These are phyloP conservation scores for Procavia capensis DNA, from an alignment of 2,113 vertebrate species.

Conservation along the genomic window DNA sequence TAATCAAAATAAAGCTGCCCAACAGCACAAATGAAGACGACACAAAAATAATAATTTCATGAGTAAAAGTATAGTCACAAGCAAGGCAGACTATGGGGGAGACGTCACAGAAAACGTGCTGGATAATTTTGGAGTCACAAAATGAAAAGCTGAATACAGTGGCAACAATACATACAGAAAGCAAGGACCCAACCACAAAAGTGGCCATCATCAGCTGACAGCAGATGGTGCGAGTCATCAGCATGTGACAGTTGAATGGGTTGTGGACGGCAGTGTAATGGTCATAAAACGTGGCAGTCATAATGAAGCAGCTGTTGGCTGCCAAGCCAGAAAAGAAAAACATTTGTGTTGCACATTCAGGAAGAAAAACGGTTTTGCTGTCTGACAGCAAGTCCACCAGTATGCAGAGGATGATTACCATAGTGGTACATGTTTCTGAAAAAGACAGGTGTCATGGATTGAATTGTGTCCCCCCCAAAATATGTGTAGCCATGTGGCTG, in stretches of 20 bases:
- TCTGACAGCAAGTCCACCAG: constrained; percentile 60
- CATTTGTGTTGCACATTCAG: constrained; percentile 70
- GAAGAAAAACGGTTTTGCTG: constrained; percentile 61
- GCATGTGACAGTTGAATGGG: constrained; percentile 54
- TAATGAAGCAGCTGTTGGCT: constrained; percentile 68
- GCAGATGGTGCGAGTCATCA: constrained; percentile 49
- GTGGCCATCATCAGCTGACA: neutral
- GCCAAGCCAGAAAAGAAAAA: constrained; percentile 67
- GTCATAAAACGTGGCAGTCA: constrained; percentile 74
- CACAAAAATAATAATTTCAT: constrained; percentile 42
- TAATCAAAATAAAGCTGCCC: constrained; percentile 65
- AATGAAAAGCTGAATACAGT: constrained; percentile 53
- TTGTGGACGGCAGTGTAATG: constrained; percentile 36
- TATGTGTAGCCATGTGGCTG: no score
- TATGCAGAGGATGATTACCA: constrained; percentile 56
- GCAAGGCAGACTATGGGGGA: constrained; percentile 41
- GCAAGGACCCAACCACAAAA: constrained; percentile 18
- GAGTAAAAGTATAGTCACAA: constrained; percentile 39
- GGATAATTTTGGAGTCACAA: constrained; percentile 43
- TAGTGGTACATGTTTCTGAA: constrained; percentile 67
- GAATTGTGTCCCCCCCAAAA: no score
- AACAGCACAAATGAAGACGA: constrained; percentile 48
- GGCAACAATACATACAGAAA: neutral
- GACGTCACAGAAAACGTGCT: constrained; percentile 63
- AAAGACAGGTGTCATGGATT: no score